A percentile compares a stretch with the other conserved stretches of the same genome.
Conservation (phyloP, 2,888 invertebrate species). For the Drosophila imparisetae region DNA sequence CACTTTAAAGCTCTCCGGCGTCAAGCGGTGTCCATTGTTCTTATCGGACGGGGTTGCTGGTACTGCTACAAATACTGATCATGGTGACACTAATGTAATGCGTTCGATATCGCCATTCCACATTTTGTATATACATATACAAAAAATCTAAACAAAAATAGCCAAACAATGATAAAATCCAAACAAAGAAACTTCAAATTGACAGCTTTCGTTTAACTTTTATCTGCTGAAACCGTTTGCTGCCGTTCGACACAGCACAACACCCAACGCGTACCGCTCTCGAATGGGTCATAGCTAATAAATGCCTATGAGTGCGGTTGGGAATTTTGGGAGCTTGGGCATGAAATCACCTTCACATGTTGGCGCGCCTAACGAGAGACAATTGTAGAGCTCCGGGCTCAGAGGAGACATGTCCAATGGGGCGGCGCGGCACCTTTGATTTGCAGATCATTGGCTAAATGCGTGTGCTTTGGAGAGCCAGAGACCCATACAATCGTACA, state of each 20-base stretch:
- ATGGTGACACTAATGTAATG: conserved; percentile 50
- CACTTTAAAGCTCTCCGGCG: conserved; percentile 71
- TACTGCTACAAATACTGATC: conserved; percentile 34
- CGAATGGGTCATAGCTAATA: conserved; percentile 34
- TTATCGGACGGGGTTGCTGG: conserved; percentile 34
- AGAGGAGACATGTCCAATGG: conserved; percentile 40
- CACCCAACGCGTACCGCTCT: conserved; percentile 26
- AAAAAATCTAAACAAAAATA: conserved; percentile 33
- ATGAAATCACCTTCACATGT: conserved; percentile 76
- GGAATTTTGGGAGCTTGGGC: conserved; percentile 51
- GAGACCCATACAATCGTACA: conserved; percentile 1
- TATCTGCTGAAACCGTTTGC: conserved; percentile 67
- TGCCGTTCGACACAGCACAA: conserved; percentile 43
- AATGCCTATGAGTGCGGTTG: conserved; percentile 27
- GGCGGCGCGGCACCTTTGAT: conserved; percentile 79
- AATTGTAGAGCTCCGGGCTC: conserved; percentile 68
- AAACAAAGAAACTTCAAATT: conserved; percentile 76
- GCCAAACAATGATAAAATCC: conserved; percentile 61
- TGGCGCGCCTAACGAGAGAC: conserved; percentile 62
- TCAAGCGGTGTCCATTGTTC: conserved; percentile 64
- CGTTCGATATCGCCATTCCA: conserved; percentile 63
- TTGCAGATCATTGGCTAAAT: conserved; percentile 75
- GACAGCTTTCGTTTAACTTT: conserved; percentile 80
- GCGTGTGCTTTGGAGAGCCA: conserved; percentile 62
- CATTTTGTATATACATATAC: conserved; percentile 35